Percentiles rank a stretch among this genome's conserved stretches.
phyloP scores from a whole-genome alignment of 1,140 invertebrate species.

The Drosophila mauritiana region DNA sequence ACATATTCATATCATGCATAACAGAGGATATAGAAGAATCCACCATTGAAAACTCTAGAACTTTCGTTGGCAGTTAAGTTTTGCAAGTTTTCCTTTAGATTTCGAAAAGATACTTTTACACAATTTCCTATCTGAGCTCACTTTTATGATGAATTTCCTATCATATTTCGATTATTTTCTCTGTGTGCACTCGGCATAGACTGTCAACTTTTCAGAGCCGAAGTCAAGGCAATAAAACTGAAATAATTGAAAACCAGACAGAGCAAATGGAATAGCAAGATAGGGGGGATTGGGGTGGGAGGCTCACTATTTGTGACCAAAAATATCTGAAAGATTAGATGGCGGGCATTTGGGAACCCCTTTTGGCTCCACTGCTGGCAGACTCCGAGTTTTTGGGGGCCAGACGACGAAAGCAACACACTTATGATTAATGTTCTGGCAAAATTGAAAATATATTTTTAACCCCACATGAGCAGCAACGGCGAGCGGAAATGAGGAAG shows the following conservation, averaged over 20 bases:
- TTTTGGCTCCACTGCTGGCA: constrained; percentile 34
- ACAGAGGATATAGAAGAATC: too few species aligned
- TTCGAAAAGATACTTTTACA: too few species aligned
- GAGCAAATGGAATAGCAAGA: constrained; percentile 38
- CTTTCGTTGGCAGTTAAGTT: background rate
- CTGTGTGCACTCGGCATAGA: constrained; percentile 39
- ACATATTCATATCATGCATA: too few species aligned
- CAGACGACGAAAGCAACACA: constrained; percentile 41
- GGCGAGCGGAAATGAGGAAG: constrained; percentile 73
- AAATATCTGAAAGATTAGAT: constrained; percentile 78
- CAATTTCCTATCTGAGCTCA: too few species aligned
- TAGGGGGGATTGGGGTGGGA: background rate
- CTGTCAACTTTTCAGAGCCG: constrained; percentile 76
- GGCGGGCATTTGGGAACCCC: constrained; percentile 23
- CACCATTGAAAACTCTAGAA: too few species aligned
- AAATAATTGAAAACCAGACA: constrained; percentile 76
- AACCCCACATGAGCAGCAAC: constrained; percentile 34
- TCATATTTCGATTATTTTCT: constrained; percentile 2
- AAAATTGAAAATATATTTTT: constrained; percentile 79
- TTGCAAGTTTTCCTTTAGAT: too few species aligned
- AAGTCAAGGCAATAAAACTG: constrained; percentile 76
- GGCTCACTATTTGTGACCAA: constrained; percentile 47
- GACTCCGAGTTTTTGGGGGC: constrained; percentile 39
- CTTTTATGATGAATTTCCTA: background rate
- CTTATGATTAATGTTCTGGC: constrained; percentile 81